Percentiles rank a stretch among this genome's conserved stretches.
phyloP scores from a whole-genome alignment of 2,797 vertebrate species.

The Rhadinocentrus ornatus region DNA sequence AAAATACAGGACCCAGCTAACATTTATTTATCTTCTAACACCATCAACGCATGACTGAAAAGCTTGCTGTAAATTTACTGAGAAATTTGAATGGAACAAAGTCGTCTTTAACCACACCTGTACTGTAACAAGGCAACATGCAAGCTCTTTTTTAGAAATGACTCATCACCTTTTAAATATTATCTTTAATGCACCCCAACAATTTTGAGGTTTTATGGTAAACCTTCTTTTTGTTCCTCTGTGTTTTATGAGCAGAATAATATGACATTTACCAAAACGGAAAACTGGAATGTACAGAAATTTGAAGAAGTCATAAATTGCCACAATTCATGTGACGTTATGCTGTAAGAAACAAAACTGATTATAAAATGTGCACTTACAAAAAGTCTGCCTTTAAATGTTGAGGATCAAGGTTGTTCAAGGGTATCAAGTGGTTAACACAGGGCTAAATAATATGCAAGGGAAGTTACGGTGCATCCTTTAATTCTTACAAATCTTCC shows the following conservation, averaged over 20 bases:
- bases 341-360: neutral
- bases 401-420: neutral
- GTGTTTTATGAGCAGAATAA: constrained; percentile 1
- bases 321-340: neutral
- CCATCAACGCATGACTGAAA: neutral
- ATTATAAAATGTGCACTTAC: neutral
- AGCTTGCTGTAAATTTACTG: neutral
- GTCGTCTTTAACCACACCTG: neutral
- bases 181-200: neutral
- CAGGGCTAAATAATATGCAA: neutral
- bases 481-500: neutral
- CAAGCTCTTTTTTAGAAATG: neutral
- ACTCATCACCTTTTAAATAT: neutral
- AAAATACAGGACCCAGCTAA: neutral
- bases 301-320: constrained; percentile 14
- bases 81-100: neutral
- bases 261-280: constrained; percentile 14
- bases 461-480: neutral
- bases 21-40: neutral
- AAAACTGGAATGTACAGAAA: constrained; percentile 11
- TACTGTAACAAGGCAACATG: too few relatives aligned
- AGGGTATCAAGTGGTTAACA: neutral
- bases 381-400: neutral
- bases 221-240: neutral
- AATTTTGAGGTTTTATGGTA: neutral